Base-by-base conservation (phyloP, 2,888 invertebrate genomes). In the Operophtera brumata region DNA sequence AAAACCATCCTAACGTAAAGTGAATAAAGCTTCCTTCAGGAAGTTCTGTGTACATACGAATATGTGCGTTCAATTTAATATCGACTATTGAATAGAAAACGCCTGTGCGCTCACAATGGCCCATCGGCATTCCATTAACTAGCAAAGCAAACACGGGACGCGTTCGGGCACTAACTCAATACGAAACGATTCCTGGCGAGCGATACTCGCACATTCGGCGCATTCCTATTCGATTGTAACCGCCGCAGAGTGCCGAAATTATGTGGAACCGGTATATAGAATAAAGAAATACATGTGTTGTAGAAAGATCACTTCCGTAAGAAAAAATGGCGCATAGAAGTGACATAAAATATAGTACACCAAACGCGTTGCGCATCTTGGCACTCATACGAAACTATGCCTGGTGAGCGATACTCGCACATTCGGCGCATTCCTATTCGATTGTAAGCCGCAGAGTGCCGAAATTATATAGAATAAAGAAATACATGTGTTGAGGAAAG, bases 91-190 rank as follows among this genome's bases (percentile, higher is more conserved):
- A 83, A 84, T 82, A 80, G 86, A 81, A 84, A 84, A 81, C 85
- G 82, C 78, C 75, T 72, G 69, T 72, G 68, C 74, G 77, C 70
- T 78, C 77, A 83, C 86, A 86, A 85, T 86, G 71, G 82, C 73
- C 85, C 78, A 83, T 84, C 82, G 84, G 83, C 76, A 83, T 88
- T 86, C 88, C 84, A 88, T 88, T 88, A 86, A 87, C 86, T 81
- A 84, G 79, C 71, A 80, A 77, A 74, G 80, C 82, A 87, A 86
- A 88, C 82, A 87, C 73, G 75, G 77, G 77, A 78, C 80, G 79
- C 82, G 80, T 81, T 77, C 80, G 73, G 78, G 73, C 73, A 73
- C 76, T 84, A 82, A 79, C 77, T 80, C 80, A 81, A 82, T 80
- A 79, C 80, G 77, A 77, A 79, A 78, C 82, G 82, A 80, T 80